A percentile compares a stretch with the other conserved stretches of the same genome.
phyloP scores from a whole-genome alignment of 92 coral and sea anemone species.

The Diadumene lineata region DNA sequence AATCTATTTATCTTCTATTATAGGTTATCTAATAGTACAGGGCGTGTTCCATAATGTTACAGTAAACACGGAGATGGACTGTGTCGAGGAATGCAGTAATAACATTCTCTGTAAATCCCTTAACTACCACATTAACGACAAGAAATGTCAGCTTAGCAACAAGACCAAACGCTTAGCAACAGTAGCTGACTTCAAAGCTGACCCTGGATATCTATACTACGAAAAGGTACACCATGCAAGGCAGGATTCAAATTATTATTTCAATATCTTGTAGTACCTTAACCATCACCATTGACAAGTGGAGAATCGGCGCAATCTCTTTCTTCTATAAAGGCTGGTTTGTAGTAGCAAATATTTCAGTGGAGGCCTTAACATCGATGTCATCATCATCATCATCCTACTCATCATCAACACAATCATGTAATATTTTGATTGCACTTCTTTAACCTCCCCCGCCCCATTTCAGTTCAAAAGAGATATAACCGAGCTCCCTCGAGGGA shows the following conservation, averaged over 20 bases:
- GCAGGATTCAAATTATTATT: too few species aligned
- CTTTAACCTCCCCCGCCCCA: too few species aligned
- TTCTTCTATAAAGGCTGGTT: too few species aligned
- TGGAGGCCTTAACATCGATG: too few species aligned
- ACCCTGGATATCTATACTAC: slow-evolving; percentile 12
- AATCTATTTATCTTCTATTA: neutral
- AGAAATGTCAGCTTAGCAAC: slow-evolving; percentile 16
- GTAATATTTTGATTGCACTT: too few species aligned
- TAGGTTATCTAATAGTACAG: neutral
- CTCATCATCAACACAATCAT: too few species aligned
- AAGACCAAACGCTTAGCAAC: slow-evolving; percentile 3
- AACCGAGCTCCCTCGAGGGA: neutral
- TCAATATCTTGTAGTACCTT: too few species aligned
- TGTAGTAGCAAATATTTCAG: too few species aligned
- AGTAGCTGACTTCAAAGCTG: slow-evolving; percentile 1
- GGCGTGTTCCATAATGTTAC: neutral
- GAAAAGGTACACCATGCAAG: slow-evolving; percentile 25
- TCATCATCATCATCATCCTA: too few species aligned
- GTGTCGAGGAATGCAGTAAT: neutral
- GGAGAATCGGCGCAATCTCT: too few species aligned
- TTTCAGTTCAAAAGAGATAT: neutral
- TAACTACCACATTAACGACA: slow-evolving; percentile 9
- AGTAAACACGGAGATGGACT: slow-evolving; percentile 1
- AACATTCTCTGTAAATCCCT: slow-evolving; percentile 12
- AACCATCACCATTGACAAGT: too few species aligned